Conservation (phyloP, 2,888 invertebrate genomes). For the Metellina segmentata region DNA sequence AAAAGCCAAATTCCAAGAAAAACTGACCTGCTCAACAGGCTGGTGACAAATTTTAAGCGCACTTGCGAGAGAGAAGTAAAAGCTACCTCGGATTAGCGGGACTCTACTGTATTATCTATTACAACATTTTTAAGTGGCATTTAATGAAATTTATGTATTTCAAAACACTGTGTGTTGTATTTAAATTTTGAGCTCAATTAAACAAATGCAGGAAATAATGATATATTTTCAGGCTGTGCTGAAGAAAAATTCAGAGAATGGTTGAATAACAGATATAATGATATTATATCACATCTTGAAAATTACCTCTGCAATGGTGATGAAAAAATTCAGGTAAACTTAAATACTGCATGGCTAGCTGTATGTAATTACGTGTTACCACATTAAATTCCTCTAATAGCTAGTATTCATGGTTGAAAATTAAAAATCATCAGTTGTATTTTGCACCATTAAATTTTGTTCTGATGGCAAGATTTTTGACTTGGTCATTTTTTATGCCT, state of each 20-base stretch:
- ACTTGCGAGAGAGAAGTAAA: too few relatives aligned
- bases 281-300: conserved; percentile 84
- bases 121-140: not conserved
- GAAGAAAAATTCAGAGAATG: conserved; percentile 83
- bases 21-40: too few relatives aligned
- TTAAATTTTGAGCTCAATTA: not conserved
- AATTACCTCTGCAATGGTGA: conserved; percentile 84
- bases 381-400: too few relatives aligned
- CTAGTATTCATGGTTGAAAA: not conserved
- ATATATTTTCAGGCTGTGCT: conserved; percentile 21
- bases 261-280: conserved; percentile 87
- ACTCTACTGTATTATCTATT: too few relatives aligned
- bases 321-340: conserved; percentile 79
- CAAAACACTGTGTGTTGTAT: not conserved
- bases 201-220: not conserved
- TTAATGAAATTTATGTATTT: not conserved
- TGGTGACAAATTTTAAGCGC: too few relatives aligned
- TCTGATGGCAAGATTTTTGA: not conserved
- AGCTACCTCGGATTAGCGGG: too few relatives aligned
- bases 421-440: not conserved
- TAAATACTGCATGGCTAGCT: too few relatives aligned
- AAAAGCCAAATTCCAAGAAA: too few relatives aligned
- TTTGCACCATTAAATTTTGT: not conserved
- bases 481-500: too few relatives aligned
- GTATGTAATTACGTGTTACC: too few relatives aligned